Conservation (phyloP, 2,113 vertebrate genomes). For the Pteropus alecto region DNA sequence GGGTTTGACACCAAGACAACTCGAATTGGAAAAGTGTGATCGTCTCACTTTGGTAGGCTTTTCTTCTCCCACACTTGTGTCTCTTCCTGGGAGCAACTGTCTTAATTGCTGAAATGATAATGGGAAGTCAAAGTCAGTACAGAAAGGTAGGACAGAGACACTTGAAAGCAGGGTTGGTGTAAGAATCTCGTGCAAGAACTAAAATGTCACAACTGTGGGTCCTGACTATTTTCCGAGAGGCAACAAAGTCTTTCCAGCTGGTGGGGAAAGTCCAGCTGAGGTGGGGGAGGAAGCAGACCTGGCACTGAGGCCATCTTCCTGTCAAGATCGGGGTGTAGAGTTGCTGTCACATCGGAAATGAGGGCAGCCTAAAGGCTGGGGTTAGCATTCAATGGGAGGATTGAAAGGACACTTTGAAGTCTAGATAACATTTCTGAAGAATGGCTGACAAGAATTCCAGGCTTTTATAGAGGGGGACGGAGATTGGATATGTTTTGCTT, state of each 20-base stretch:
- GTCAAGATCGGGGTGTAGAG: neutral
- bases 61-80: neutral
- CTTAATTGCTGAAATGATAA: neutral
- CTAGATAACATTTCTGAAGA: neutral
- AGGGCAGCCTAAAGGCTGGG: neutral
- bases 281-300: neutral
- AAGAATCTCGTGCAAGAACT: neutral
- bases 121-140: neutral
- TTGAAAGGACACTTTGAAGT: neutral
- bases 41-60: neutral
- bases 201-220: neutral
- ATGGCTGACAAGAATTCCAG: slow-evolving; percentile 33
- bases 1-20: neutral
- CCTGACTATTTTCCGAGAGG: neutral
- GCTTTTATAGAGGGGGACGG: slow-evolving; percentile 19
- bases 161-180: neutral
- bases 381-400: neutral
- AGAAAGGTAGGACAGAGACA: neutral
- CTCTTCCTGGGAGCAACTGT: neutral
- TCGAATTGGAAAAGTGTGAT: neutral
- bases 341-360: neutral
- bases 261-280: neutral
- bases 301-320: neutral
- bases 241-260: neutral
- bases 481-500: slow-evolving; percentile 46